These are phyloP conservation scores for Chaetura pelagica DNA, from an alignment of 2,113 vertebrate species.

Conservation along the genomic window DNA sequence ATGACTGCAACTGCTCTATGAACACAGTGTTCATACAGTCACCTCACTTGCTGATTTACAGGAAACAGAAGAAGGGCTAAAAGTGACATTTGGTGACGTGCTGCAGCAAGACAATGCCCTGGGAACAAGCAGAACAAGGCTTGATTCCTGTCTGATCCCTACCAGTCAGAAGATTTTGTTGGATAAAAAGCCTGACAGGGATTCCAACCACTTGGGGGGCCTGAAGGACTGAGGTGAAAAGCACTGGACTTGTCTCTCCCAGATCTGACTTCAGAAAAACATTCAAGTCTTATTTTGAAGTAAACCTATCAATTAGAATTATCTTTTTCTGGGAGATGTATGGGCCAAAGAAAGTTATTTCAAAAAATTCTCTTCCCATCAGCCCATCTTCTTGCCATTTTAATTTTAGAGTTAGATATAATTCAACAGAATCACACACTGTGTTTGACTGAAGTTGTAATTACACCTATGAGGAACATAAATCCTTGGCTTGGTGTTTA, in stretches of 20 bases:
- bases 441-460: background rate
- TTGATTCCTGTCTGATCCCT: background rate
- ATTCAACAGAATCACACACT: too few species aligned
- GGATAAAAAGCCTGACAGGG: background rate
- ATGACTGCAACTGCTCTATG: background rate
- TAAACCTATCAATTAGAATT: background rate
- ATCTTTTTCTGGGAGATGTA: background rate
- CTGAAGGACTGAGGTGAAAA: too few species aligned
- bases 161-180: background rate
- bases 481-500: background rate
- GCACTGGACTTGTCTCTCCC: background rate
- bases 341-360: background rate
- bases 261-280: background rate
- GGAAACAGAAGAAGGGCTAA: too few species aligned
- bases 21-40: background rate
- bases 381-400: background rate
- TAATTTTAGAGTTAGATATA: background rate
- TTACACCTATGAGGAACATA: background rate
- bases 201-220: fast-evolving
- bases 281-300: background rate
- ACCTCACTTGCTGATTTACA: background rate
- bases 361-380: background rate
- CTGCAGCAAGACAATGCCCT: background rate
- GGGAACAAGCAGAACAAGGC: too few species aligned
- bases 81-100: fast-evolving